A percentile compares a stretch with the other conserved stretches of the same genome.
phyloP scores from a whole-genome alignment of 2,888 invertebrate genomes.

The Cephus rjabovi region DNA sequence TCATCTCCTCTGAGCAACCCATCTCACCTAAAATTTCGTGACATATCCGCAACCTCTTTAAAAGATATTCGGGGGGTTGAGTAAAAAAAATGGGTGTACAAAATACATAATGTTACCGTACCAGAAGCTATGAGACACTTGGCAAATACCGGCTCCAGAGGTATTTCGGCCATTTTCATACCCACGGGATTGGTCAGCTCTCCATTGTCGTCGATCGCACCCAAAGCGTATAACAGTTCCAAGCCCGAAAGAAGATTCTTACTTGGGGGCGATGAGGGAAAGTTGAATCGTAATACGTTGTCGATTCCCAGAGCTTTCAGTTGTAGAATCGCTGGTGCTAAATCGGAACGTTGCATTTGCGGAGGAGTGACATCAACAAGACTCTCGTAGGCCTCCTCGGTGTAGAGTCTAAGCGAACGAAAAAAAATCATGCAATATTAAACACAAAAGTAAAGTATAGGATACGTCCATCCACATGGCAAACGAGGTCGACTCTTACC shows the following conservation, averaged over 20 bases:
- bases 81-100: neutral
- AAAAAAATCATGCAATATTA: too few species aligned
- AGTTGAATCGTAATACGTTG: conserved; percentile 91
- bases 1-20: conserved; percentile 92
- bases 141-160: conserved; percentile 86
- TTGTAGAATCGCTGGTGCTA: conserved; percentile 87
- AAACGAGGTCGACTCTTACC: conserved; percentile 64
- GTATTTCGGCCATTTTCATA: conserved; percentile 89
- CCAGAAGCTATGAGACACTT: conserved; percentile 86
- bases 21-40: conserved; percentile 73
- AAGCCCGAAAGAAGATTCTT: conserved; percentile 85
- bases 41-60: too few species aligned
- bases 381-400: conserved; percentile 80
- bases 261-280: conserved; percentile 93
- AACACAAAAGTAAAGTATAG: too few species aligned
- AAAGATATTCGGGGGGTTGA: neutral
- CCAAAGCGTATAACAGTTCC: conserved; percentile 88
- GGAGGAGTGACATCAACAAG: conserved; percentile 83
- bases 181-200: conserved; percentile 84
- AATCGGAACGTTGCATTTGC: conserved; percentile 91
- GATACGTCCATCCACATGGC: too few species aligned
- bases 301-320: conserved; percentile 94
- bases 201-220: conserved; percentile 82
- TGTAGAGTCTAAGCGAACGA: conserved; percentile 73
- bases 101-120: conserved; percentile 46